Conservation (phyloP, 2,797 vertebrate species). For the Poeciliopsis gracilis region DNA sequence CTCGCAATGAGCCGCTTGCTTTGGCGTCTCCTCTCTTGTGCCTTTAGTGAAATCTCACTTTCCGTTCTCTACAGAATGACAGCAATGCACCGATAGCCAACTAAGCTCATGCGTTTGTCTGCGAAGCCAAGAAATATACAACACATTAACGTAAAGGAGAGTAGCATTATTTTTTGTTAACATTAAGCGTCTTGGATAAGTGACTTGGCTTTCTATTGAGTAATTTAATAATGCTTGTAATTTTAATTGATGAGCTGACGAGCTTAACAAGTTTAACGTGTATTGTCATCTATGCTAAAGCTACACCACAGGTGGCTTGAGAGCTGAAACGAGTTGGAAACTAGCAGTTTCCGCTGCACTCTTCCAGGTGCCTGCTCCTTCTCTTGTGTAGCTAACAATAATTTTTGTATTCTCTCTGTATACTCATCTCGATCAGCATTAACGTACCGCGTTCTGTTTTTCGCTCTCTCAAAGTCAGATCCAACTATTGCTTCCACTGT, state of each 20-base stretch:
- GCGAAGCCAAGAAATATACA: constrained; percentile 55
- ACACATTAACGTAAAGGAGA: constrained; percentile 51
- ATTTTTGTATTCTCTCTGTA: constrained; percentile 59
- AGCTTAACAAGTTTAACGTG: constrained; percentile 39
- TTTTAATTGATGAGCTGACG: constrained; percentile 29
- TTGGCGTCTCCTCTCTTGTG: constrained; percentile 74
- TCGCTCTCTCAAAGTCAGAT: constrained; percentile 44
- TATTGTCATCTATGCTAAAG: constrained; percentile 43
- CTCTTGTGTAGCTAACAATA: constrained; percentile 72
- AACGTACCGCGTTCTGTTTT: constrained; percentile 37
- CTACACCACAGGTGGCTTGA: constrained; percentile 26
- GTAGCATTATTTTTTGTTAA: constrained; percentile 48
- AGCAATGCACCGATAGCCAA: constrained; percentile 56
- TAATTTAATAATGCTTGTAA: constrained; percentile 16
- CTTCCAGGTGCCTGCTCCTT: constrained; percentile 74
- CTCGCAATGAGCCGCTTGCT: constrained; percentile 27
- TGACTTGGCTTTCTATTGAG: constrained; percentile 28
- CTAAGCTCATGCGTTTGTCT: constrained; percentile 54
- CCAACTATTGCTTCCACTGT: constrained; percentile 51
- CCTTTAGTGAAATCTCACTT: constrained; percentile 77
- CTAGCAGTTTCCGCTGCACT: constrained; percentile 68
- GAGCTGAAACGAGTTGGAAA: constrained; percentile 58
- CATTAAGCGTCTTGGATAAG: constrained; percentile 59
- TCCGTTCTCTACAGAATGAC: constrained; percentile 49
- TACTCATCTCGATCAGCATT: constrained; percentile 35